Base-by-base conservation (phyloP, 2,797 vertebrate species). In the Pyrocephalus nanus region DNA sequence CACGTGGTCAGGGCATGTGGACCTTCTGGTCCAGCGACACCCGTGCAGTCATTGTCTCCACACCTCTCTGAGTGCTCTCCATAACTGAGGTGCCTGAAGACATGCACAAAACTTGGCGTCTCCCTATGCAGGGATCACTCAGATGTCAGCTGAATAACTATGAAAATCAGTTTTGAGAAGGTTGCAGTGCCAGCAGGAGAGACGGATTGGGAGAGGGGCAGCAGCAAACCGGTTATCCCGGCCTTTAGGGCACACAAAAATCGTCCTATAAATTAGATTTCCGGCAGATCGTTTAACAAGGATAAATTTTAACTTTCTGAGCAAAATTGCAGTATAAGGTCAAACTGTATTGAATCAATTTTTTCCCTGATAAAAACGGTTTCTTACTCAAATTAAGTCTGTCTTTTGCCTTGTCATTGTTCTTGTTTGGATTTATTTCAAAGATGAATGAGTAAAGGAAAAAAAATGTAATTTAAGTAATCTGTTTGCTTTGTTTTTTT, bases 401-500 rank as follows among this genome's bases (percentile, higher is more conserved):
- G 61, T 71, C 43, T 89, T 90, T 87, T 94, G 72, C 89, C 34
- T 70, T 54, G 65, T 73, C 77, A 88, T 75, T 45, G 58, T 23
- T 86, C 60, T 62, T 84, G 54, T 79, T 94, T 67, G 93, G 84
- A 94, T 93, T 89, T 93, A 76, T 92, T 94, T 86, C 72, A 61
- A 81, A 90, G 75, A 61, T 70, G 48, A 91, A 93, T 47, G 57
- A 93, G 54, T 64, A 69, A 81, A 87, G 45, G 11, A 60, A 93
- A 82, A 82, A 66, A 62, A 60, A 42, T 11, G 45, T 69, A 62
- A 80, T 89, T 92, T 91, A 82, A 90, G 50, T 34, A 64, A 72
- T 76, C 53, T 61, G 8, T 2, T 65, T 65, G 22, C 15, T 26
- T 34, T 11, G 9, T 9, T 11, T 2, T 30, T 84, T 83, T 86